Conservation (phyloP, 2,113 vertebrate species). For the Chaetops frenatus region DNA sequence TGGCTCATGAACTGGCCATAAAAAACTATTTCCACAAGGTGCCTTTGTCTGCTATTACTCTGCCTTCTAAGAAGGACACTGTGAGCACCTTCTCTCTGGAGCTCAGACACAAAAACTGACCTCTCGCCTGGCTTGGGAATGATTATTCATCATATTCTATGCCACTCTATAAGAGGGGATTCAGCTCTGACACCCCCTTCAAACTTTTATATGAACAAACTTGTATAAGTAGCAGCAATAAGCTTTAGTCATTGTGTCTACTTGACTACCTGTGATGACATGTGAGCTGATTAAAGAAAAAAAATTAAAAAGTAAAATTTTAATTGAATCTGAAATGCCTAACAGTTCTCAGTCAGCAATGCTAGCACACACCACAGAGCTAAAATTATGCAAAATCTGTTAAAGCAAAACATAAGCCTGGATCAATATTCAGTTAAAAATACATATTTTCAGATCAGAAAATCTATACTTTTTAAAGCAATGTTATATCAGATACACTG, state of each 20-base stretch:
- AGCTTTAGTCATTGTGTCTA: not conserved
- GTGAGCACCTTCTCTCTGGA: not conserved
- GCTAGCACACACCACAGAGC: not conserved
- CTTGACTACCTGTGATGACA: not conserved
- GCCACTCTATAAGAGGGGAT: fast-evolving
- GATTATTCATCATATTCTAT: not conserved
- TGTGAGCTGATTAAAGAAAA: not conserved
- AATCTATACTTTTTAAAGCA: not conserved
- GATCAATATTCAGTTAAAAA: not conserved
- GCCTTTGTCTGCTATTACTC: not conserved
- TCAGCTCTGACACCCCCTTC: not conserved
- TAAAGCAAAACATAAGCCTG: not conserved
- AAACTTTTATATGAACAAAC: not conserved
- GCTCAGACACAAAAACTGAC: not conserved
- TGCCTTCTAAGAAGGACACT: not conserved
- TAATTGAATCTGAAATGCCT: not conserved
- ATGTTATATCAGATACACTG: not conserved
- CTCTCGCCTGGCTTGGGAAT: not conserved
- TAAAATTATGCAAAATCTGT: not conserved
- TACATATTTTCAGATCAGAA: not conserved
- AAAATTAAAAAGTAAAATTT: not conserved
- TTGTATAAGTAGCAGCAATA: not conserved
- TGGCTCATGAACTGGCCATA: not conserved
- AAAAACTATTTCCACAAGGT: not conserved
- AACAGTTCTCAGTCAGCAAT: not conserved